phyloP scores from a whole-genome alignment of 2,113 vertebrate species.

The Natator depressus region DNA sequence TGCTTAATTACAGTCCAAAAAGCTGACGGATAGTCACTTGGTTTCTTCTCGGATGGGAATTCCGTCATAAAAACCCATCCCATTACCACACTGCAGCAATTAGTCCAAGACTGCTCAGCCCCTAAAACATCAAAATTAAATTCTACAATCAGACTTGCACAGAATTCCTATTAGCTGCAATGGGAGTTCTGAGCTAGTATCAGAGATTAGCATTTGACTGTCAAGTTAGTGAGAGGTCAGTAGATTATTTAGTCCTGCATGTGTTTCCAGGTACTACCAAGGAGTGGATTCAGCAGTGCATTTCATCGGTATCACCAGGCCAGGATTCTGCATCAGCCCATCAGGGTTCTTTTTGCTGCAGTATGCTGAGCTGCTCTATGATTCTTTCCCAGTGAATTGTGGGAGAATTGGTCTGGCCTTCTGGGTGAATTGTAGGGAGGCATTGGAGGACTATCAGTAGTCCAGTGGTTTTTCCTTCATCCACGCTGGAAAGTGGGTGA shows the following conservation, averaged over 20 bases:
- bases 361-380: rapidly evolving
- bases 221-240: background rate
- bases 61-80: background rate
- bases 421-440: background rate
- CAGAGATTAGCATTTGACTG: background rate
- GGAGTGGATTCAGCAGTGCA: background rate
- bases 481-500: background rate
- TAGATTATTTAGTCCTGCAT: background rate
- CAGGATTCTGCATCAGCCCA: rapidly evolving
- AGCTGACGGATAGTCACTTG: background rate
- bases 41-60: background rate
- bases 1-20: background rate
- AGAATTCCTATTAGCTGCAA: background rate
- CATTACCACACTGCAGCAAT: background rate
- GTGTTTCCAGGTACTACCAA: background rate
- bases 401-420: background rate
- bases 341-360: background rate
- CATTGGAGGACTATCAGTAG: background rate
- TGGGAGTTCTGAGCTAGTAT: background rate
- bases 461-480: background rate
- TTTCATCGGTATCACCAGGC: background rate
- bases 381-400: background rate
- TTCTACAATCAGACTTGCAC: background rate
- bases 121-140: background rate
- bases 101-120: background rate